Evolutionary conservation across 2,888 invertebrate species (phyloP).

Genomic region (Orthosia incerta): DNA sequence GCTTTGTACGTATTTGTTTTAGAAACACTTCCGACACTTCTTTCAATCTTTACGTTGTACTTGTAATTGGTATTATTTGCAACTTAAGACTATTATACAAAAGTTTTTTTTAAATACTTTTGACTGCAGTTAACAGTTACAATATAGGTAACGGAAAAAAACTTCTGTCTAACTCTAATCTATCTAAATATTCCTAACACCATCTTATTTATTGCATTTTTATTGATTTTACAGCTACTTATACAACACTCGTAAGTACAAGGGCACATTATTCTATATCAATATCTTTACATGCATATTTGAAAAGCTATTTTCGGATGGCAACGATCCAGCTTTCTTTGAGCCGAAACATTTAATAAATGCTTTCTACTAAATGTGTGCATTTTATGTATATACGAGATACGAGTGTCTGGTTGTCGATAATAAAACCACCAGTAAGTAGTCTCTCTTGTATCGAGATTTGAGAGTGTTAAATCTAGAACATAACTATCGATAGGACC

Average conservation of each 20-base stretch:
- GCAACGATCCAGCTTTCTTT: slow-evolving; percentile 17
- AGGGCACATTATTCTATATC: neutral
- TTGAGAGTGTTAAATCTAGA: no score
- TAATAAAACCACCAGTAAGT: neutral
- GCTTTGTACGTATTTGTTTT: neutral
- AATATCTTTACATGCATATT: slow-evolving; percentile 3
- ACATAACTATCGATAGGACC: no score
- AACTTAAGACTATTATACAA: neutral
- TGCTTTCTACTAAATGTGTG: slow-evolving; percentile 7
- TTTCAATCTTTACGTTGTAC: neutral
- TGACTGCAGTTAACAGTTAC: no score
- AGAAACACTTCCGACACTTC: neutral
- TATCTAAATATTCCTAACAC: no score
- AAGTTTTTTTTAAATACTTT: no score
- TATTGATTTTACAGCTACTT: no score
- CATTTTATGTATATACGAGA: neutral
- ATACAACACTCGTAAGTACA: neutral
- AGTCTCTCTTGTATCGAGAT: neutral
- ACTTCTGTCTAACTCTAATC: no score
- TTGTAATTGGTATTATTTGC: neutral
- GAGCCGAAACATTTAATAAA: neutral
- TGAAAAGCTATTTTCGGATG: slow-evolving; percentile 21
- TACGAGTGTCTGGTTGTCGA: neutral
- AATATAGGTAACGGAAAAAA: no score
- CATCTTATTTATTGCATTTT: no score